Evolutionary conservation across 2,113 vertebrate species (phyloP), one percentile per base, ranked within the genome.

Genomic region (Pygoscelis adeliae): DNA sequence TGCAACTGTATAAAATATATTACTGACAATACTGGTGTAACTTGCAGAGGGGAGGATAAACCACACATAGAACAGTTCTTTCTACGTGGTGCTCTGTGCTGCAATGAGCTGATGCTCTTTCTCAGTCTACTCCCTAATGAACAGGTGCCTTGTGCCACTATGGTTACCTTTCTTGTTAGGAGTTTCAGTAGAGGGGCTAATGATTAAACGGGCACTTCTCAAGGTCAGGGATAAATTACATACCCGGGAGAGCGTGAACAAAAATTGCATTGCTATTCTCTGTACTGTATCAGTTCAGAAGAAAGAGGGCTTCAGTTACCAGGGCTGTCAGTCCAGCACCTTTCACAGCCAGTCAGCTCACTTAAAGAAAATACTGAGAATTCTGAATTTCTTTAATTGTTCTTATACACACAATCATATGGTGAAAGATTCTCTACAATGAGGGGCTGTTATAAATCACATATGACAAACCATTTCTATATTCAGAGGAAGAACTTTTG

Each of bases 211-310:
- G 72, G 76, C 52, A 47, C 49, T 93, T 77, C 80, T 79, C 76
- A 85, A 74, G 83, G 72, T 91, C 93, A 85, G 70, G 56, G 83
- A 77, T 80, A 87, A 96, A 92, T 93, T 38, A 92, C 83, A 85
- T 17, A 70, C 49, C 86, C 4, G 0, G 32, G 78, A 79, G 87
- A 62, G 50, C 30, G 58, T 30, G 50, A 69, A 78, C 1, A 12
- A 81, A 96, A 93, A 78, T 81, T 87, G 63, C 73, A n/a, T 62
- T 80, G 77, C 78, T 92, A 1, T 77, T 90, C 40, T 73, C 67
- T 86, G 42, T 52, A 32, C 74, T 89, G 23, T 16, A 40, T 30
- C 85, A 81, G 9, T 63, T 72, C 69, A 85, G 89, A 80, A 85
- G 63, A 81, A 82, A 56, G 81, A 74, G 40, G 67, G 56, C 72